These are phyloP conservation scores for Xestoiulus laeticollis DNA, from an alignment of 2,888 invertebrate species.

Conservation along the genomic window DNA sequence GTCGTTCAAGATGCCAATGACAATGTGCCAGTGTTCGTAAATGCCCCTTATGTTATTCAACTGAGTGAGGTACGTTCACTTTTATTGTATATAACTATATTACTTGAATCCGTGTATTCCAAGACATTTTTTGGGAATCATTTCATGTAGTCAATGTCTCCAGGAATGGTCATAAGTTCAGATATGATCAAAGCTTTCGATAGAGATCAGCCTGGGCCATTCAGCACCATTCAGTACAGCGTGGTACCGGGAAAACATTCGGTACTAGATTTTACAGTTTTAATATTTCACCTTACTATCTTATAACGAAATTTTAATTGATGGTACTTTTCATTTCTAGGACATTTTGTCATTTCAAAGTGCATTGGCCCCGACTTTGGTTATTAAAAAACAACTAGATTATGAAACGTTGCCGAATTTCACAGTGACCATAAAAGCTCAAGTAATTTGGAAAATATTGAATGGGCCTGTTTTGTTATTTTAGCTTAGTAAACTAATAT, in stretches of 20 bases:
- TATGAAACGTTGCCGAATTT: conserved; percentile 82
- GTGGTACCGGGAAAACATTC: conserved; percentile 81
- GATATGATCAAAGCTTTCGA: conserved; percentile 78
- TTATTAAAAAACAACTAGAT: conserved; percentile 81
- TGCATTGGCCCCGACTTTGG: conserved; percentile 83
- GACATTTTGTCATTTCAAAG: conserved; percentile 85
- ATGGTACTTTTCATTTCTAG: conserved; percentile 62
- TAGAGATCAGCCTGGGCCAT: conserved; percentile 87
- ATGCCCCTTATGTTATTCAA: conserved; percentile 51
- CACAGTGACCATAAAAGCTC: conserved; percentile 74
- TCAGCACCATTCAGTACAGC: conserved; percentile 84
- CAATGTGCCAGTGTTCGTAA: conserved; percentile 50
- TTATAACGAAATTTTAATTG: background rate
- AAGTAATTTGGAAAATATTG: conserved; percentile 62
- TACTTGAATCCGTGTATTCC: background rate
- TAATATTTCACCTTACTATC: background rate
- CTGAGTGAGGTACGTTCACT: conserved; percentile 50
- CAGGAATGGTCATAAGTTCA: conserved; percentile 75
- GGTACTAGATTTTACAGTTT: conserved; percentile 65
- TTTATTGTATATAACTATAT: background rate
- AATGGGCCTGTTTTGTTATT: background rate
- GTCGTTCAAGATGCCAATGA: conserved; percentile 54
- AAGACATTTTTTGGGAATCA: background rate
- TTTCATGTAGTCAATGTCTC: conserved; percentile 67
- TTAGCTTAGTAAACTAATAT: background rate